Evolutionary conservation across 2,888 invertebrate species (phyloP), one percentile per base, ranked within the genome.

Genomic region (Sabatieria punctata): DNA sequence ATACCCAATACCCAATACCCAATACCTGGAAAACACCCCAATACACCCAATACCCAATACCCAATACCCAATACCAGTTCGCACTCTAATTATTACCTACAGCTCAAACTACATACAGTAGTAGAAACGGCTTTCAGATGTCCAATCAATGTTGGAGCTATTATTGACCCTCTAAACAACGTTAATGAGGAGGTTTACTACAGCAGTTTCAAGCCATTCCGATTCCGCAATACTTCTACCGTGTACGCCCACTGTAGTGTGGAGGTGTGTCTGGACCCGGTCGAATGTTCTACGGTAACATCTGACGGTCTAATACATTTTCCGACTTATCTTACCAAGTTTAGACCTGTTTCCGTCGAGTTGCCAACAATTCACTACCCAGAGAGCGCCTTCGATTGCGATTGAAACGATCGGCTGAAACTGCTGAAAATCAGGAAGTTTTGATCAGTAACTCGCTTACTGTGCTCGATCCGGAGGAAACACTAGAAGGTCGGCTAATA

Each of bases 201-300:
- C 49, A 54, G 57, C 24, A 56, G 57, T 41, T 58, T 60, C 53
- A 54, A 55, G 42, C 55, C 58, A 1, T 60, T 60, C 51, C 57
- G 59, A 15, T 58, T 60, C 45, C 55, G 55, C n/a, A 49, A 56
- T 22, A 52, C 55, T 36, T 53, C 54, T 24, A 58, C 59, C 3
- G 57, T 60, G 6, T 60, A 58, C 46, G 59, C 53, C 1, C 59
- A 60, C 43, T 60, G 59, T 48, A 57, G 54, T 22, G 57, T 58
- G 8, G 54, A 57, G 52, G 59, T 60, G 6, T 60, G 59, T 46
- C 47, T 60, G 23, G 46, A 52, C 41, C 49, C 47, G 21, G 52
- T 54, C 22, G 59, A 58, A 41, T 59, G 59, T 45, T 46, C 48
- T 0, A 52, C 48, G 52, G 58, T 58, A n/a, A n/a, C n/a, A n/a